Evolutionary conservation across 2,797 vertebrate species (phyloP).

Genomic region (Australoheros facetus): DNA sequence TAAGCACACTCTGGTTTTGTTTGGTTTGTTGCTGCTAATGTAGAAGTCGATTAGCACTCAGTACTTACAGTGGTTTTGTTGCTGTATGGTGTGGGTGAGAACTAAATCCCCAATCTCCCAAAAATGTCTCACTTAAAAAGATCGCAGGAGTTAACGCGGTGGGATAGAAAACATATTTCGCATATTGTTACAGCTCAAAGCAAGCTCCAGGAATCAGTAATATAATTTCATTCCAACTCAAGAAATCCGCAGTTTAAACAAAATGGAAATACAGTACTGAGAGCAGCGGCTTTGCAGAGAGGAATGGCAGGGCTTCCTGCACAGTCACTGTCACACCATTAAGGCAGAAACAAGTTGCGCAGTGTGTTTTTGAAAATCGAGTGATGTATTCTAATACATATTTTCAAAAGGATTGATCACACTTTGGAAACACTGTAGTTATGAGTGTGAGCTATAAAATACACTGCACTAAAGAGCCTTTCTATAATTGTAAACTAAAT

Average conservation of each 20-base stretch:
- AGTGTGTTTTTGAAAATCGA: background rate
- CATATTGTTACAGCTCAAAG: background rate
- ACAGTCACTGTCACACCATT: background rate
- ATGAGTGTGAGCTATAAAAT: background rate
- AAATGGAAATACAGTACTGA: background rate
- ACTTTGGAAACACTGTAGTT: conserved; percentile 1
- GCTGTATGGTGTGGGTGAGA: background rate
- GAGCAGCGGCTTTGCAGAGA: background rate
- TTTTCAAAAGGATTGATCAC: background rate
- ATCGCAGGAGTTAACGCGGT: background rate
- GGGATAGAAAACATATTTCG: conserved; percentile 7
- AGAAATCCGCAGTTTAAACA: background rate
- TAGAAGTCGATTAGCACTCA: background rate
- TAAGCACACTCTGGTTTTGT: background rate
- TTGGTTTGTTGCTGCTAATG: background rate
- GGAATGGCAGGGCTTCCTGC: too few relatives aligned
- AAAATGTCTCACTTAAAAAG: background rate
- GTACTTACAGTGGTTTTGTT: background rate
- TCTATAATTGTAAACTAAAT: background rate
- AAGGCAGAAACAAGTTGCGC: background rate
- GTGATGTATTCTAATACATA: background rate
- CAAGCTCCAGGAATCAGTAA: conserved; percentile 1
- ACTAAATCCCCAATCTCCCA: background rate
- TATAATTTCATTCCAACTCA: background rate
- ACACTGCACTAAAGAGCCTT: background rate